Percentiles rank a stretch among this genome's conserved stretches.
phyloP scores from a whole-genome alignment of 2,888 invertebrate genomes.

The Poecilobothrus nobilitatus region DNA sequence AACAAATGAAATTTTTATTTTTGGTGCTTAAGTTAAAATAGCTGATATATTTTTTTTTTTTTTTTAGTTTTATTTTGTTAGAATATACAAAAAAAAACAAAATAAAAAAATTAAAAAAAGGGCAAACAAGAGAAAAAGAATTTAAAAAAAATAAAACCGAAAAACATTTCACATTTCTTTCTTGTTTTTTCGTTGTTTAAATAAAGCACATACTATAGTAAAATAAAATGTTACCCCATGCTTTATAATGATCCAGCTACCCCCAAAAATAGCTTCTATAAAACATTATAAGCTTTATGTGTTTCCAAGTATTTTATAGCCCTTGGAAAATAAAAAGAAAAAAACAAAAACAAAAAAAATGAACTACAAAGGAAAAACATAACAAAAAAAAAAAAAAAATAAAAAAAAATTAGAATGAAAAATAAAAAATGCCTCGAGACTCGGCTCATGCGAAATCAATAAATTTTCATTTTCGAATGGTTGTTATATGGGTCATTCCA shows the following conservation, averaged over 20 bases:
- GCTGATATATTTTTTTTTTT: neutral
- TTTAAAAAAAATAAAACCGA: neutral
- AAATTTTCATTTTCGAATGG: slow-evolving; percentile 15
- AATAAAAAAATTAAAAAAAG: no score
- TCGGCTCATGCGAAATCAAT: slow-evolving; percentile 9
- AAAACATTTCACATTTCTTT: neutral
- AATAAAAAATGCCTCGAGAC: slow-evolving; percentile 8
- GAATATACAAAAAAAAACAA: no score
- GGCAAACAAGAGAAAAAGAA: neutral
- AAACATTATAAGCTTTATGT: slow-evolving; percentile 6
- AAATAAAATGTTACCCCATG: neutral
- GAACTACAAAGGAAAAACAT: no score
- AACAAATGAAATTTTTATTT: neutral
- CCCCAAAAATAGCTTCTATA: neutral
- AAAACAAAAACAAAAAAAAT: neutral
- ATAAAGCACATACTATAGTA: neutral
- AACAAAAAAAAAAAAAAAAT: neutral
- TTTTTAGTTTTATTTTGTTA: no score
- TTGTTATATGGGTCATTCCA: slow-evolving; percentile 41
- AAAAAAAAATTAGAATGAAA: neutral
- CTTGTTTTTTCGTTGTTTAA: neutral
- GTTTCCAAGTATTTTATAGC: slow-evolving; percentile 8
- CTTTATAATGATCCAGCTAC: neutral
- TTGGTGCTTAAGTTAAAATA: neutral
- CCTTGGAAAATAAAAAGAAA: neutral